Percentiles rank a stretch among this genome's conserved stretches.
phyloP scores from a whole-genome alignment of 2,797 vertebrate species.

The Allobates femoralis region DNA sequence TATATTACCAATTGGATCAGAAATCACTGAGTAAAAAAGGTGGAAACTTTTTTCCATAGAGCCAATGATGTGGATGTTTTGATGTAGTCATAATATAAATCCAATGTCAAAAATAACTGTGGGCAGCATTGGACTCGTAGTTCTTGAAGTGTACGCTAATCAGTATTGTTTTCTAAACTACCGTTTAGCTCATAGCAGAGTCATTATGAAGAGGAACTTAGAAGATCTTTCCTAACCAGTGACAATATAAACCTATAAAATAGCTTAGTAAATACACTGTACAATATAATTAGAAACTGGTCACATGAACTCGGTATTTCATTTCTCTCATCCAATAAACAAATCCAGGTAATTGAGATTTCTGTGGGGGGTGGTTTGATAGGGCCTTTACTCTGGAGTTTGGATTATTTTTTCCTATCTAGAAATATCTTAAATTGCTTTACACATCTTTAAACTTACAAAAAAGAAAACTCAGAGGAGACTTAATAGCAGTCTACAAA shows the following conservation, averaged over 20 bases:
- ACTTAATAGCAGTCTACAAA: too few species aligned
- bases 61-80: background rate
- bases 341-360: too few species aligned
- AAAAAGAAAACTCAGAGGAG: too few species aligned
- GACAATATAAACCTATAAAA: background rate
- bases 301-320: too few species aligned
- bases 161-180: background rate
- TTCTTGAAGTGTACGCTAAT: background rate
- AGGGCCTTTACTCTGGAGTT: too few species aligned
- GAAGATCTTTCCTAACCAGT: background rate
- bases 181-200: slow-evolving; percentile 3
- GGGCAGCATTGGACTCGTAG: background rate
- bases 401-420: too few species aligned
- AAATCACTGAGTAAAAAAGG: background rate
- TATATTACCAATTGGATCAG: too few species aligned
- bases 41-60: background rate
- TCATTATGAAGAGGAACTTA: slow-evolving; percentile 9
- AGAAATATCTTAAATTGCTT: too few species aligned
- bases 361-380: too few species aligned
- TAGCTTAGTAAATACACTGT: background rate
- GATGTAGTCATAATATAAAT: background rate
- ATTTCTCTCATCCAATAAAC: too few species aligned
- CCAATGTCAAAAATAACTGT: slow-evolving; percentile 6
- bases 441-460: too few species aligned
- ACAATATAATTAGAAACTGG: too few species aligned